A percentile compares a stretch with the other conserved stretches of the same genome.
These are phyloP conservation scores for Stichopus horrens DNA, from an alignment of 53 echinoderm and acorn worm genomes.

Conservation along the genomic window DNA sequence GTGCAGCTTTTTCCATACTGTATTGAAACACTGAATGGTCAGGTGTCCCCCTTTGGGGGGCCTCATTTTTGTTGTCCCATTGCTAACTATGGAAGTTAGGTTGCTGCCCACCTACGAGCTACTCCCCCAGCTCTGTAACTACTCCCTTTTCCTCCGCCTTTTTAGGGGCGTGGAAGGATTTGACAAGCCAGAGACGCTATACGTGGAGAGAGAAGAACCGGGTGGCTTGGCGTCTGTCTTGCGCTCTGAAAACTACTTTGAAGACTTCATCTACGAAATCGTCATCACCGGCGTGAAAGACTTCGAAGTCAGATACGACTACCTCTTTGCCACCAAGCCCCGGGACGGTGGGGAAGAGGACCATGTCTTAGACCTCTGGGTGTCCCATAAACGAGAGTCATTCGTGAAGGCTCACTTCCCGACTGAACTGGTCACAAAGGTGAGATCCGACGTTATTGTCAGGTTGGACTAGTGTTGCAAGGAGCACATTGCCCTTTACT, in stretches of 20 bases:
- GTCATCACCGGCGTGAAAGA: slow-evolving; percentile 67
- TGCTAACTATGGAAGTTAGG: no score
- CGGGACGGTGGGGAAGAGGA: slow-evolving; percentile 3
- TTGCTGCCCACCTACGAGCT: no score
- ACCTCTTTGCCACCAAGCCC: slow-evolving; percentile 81
- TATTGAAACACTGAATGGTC: no score
- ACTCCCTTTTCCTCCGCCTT: background rate
- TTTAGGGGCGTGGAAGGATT: slow-evolving; percentile 74
- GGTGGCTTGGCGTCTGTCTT: slow-evolving; percentile 57
- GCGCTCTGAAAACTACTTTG: slow-evolving; percentile 89
- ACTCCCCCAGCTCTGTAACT: no score
- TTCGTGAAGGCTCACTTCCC: slow-evolving; percentile 72
- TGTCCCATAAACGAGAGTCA: slow-evolving; percentile 71
- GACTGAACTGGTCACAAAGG: slow-evolving; percentile 49
- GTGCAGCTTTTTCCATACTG: no score
- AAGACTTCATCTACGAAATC: slow-evolving; percentile 44
- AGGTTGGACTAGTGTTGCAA: no score
- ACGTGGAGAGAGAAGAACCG: slow-evolving; percentile 71
- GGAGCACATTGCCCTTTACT: no score
- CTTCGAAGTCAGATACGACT: slow-evolving; percentile 84
- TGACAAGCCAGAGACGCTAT: slow-evolving; percentile 75
- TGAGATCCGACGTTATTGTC: slow-evolving; percentile 36
- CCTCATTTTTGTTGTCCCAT: no score
- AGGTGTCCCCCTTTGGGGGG: no score
- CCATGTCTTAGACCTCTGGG: slow-evolving; percentile 56